Evolutionary conservation across 2,888 invertebrate species (phyloP), one percentile per base, ranked within the genome.

Genomic region (Volucella bombylans): DNA sequence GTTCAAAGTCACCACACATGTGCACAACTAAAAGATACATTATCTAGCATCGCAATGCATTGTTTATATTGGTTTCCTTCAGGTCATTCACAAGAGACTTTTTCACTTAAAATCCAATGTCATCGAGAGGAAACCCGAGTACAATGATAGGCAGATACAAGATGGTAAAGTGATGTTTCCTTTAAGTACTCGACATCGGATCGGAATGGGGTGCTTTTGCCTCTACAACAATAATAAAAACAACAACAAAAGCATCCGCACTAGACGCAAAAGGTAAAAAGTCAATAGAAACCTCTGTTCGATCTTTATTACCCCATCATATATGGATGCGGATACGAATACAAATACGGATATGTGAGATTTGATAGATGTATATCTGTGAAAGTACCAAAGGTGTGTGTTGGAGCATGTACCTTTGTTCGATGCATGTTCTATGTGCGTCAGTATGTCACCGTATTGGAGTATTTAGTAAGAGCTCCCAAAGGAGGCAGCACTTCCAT

Each of bases 241-340:
- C 31, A 31, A 31, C 31, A 6, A 6, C 31, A 31, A 31, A 6
- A 6, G 31, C 31, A 31, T 31, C 31, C 6, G 6, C 31, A 31
- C 65, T 31, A 15, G 43, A 49, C 14, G 15, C 14, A 50, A 49
- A 14, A 6, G 6, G 45, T 54, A 49, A 64, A 61, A 68, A 62
- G 69, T 62, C 61, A 69, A 77, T 62, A 62, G 6, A 45, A 69
- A 54, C 77, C 38, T 72, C 67, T 61, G 71, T 77, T 82, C 69
- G 65, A 71, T 77, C 45, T 55, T 68, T 55, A 82, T 82, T 77
- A 72, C 72, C 62, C 72, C 73, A 47, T 59, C 73, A 45, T 62
- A 76, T 61, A 49, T 18, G 64, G 54, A 31, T 31, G 6, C 1
- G 31, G 31, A 31, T 31, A 31, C 6, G 31, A 6, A 31, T 23